Evolutionary conservation across 2,113 vertebrate species (phyloP), one percentile per base, ranked within the genome.

Genomic region (Egretta garzetta): DNA sequence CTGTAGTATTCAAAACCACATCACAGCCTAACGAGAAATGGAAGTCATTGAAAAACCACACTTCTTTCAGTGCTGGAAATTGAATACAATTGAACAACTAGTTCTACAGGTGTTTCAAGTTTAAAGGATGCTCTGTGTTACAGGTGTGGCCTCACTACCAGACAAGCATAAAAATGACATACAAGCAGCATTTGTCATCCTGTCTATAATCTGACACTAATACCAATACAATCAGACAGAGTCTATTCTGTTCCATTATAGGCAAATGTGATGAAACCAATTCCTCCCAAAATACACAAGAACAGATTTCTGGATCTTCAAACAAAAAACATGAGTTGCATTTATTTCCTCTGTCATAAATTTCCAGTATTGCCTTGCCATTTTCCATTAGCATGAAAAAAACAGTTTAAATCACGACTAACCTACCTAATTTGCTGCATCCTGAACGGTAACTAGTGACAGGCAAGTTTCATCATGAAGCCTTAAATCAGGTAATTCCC

Each of bases 21-120:
- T 71, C 86, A 93, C 60, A 95, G 64, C 49, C 47, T 84, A 89
- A 91, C 0, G 21, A 94, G 74, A 92, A 96, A 95, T 71, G 68
- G 96, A 97, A 96, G 94, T 71, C 63, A 94, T 24, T 95, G 75
- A 88, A 97, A 94, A 97, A 86, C 68, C 96, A 93, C 88, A 93
- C 63, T 93, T 95, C 92, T 88, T 80, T 90, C 88, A 90, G 45
- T 43, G 81, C 1, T 94, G 80, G 66, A 95, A 97, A 96, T 28
- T 30, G 45, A 90, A 77, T 64, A 74, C 83, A 93, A 95, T 73
- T 77, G 88, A 93, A 86, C 72, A 95, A 96, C 96, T 91, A 84
- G 96, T 96, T 96, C 72, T 93, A 96, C 96, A 95, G 96, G 96
- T 94, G 91, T 89, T 97, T 96, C 96, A 85, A 89, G 95, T 96